Evolutionary conservation across 2,888 invertebrate species (phyloP).

Genomic region (Notodonta dromedarius): DNA sequence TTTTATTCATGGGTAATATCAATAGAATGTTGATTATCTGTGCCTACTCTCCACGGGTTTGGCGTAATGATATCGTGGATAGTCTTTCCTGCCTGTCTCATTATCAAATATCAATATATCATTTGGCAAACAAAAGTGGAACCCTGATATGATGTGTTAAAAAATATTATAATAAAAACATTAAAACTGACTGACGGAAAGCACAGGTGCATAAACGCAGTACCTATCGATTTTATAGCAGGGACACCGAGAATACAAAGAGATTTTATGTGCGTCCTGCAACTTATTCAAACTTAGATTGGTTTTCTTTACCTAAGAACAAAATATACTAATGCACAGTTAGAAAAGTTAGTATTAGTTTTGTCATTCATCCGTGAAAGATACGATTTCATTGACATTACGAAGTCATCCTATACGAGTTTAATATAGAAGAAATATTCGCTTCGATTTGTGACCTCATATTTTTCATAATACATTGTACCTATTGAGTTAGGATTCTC

Average conservation of each 20-base stretch:
- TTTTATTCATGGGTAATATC: slow-evolving; percentile 13
- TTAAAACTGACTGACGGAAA: too few species aligned
- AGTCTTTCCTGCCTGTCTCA: too few species aligned
- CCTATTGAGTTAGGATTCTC: too few species aligned
- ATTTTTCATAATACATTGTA: too few species aligned
- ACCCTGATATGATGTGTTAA: too few species aligned
- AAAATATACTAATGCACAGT: slow-evolving; percentile 1
- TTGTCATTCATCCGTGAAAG: background rate
- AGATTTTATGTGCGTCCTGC: background rate
- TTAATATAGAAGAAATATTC: background rate
- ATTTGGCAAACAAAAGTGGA: too few species aligned
- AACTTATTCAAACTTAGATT: slow-evolving; percentile 1
- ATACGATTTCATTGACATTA: background rate
- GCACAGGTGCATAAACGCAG: background rate
- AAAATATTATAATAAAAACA: too few species aligned
- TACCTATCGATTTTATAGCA: background rate
- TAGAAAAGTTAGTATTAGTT: slow-evolving; percentile 2
- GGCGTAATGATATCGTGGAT: too few species aligned
- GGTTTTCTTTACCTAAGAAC: background rate
- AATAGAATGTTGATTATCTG: slow-evolving; percentile 9
- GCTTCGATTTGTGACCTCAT: too few species aligned
- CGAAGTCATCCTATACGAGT: background rate
- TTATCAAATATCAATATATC: too few species aligned
- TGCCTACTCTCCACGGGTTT: too few species aligned
- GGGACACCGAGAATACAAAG: background rate